Evolutionary conservation across 2,888 invertebrate species (phyloP), one percentile per base, ranked within the genome.

Genomic region (Cosmopolites sordidus): DNA sequence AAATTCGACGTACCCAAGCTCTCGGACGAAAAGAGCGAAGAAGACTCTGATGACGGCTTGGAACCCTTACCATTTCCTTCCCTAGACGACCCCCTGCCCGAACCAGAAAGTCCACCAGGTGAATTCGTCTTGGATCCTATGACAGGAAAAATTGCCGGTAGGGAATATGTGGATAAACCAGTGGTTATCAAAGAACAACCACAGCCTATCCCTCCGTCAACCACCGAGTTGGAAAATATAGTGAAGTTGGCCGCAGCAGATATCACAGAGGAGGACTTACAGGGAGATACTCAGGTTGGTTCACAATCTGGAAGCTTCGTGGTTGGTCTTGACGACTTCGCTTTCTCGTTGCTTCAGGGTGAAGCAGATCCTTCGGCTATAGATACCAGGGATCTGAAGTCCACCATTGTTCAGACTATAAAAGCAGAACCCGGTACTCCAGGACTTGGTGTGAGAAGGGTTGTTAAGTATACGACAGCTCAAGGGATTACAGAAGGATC

Each of bases 51-150:
- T 30, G 79, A 73, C 66, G 82, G 76, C 63, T 83, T 86, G 40
- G 82, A 83, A 69, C 85, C 84, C 59, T 69, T 83, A 60, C 83
- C 85, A 62, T 83, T 83, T 75, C 58, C 58, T 11, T 42, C 16
- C 5, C 83, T 83, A 15, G 68, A 69, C 9, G 78, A 78, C 48
- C 73, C 81, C 11, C 75, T 75, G 58, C 80, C 81, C 0, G 79
- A 79, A n/a, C 83, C 83, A 66, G 49, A 48, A 11, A 40, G 40
- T 40, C 87, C 82, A 6, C 82, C 82, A 8, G 78, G 83, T 53
- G 83, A 83, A 48, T 81, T 87, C 48, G 84, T 86, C 41, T 75
- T 91, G 59, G 89, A 89, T 66, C 86, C 86, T 1, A 72, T 81
- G 12, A 84, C 84, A 1, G 85, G 64, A 8, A 64, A 64, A 58